Evolutionary conservation across 2,888 invertebrate species (phyloP).

Genomic region (Branchinecta sandiegonensis): DNA sequence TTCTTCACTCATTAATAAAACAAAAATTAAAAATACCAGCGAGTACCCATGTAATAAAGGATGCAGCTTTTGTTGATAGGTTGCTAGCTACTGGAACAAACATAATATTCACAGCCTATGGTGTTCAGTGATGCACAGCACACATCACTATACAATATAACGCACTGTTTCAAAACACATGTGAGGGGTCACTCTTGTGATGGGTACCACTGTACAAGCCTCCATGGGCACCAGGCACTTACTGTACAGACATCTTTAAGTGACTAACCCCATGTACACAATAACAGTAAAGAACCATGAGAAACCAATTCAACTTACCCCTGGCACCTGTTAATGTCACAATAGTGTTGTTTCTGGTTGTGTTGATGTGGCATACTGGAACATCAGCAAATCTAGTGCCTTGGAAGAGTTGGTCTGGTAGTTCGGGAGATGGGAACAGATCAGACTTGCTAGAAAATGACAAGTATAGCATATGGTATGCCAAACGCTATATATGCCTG

Average conservation of each 20-base stretch:
- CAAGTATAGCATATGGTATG: not conserved
- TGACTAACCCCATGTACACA: too few relatives aligned
- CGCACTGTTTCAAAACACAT: too few relatives aligned
- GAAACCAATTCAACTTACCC: constrained; percentile 37
- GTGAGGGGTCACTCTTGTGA: too few relatives aligned
- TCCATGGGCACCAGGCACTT: too few relatives aligned
- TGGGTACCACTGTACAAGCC: too few relatives aligned
- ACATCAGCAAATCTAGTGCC: constrained; percentile 62
- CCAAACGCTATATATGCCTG: too few relatives aligned
- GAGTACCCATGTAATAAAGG: too few relatives aligned
- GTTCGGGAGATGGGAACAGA: constrained; percentile 56
- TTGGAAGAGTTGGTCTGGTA: constrained; percentile 54
- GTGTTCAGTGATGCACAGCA: too few relatives aligned
- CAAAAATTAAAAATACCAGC: too few relatives aligned
- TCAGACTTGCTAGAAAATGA: constrained; percentile 45
- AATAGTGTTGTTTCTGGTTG: constrained; percentile 76
- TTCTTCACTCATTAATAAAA: too few relatives aligned
- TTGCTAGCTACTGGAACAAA: not conserved
- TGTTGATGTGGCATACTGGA: constrained; percentile 66
- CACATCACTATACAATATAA: too few relatives aligned
- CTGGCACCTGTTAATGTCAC: constrained; percentile 53
- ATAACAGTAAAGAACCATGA: not conserved
- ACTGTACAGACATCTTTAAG: too few relatives aligned
- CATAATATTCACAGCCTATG: not conserved
- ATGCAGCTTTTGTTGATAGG: not conserved